Conservation (phyloP, 2,888 invertebrate genomes). For the Ectropis crepuscularia region DNA sequence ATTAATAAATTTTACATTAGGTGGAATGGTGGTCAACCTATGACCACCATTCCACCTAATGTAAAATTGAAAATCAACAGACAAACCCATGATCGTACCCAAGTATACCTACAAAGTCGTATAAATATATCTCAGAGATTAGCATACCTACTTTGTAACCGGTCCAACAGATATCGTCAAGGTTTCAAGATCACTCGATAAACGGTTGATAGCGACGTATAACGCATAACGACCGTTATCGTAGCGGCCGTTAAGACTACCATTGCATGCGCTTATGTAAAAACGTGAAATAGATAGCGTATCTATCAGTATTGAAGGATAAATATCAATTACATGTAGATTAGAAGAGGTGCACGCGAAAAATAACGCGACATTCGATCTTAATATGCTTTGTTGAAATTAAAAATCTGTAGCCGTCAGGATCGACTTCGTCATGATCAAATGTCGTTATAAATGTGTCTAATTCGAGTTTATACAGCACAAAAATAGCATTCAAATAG, state of each 20-base stretch:
- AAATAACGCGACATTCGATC: conserved; percentile 13
- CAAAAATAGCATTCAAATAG: no score
- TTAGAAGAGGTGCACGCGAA: not conserved
- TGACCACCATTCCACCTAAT: no score
- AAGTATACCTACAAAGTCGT: not conserved
- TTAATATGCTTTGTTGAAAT: not conserved
- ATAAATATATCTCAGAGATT: conserved; percentile 8
- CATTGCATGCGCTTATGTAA: conserved; percentile 43
- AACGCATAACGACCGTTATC: conserved; percentile 50
- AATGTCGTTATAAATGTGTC: no score
- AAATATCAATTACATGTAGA: conserved; percentile 10
- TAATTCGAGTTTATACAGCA: no score
- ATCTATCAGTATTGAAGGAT: conserved; percentile 23
- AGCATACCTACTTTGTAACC: conserved; percentile 28
- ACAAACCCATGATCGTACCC: not conserved
- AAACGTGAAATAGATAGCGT: conserved; percentile 42
- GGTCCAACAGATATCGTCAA: conserved; percentile 40
- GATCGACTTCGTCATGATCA: no score
- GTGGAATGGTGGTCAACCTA: no score
- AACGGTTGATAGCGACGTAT: conserved; percentile 61
- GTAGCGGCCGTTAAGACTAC: conserved; percentile 60
- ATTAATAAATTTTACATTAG: no score
- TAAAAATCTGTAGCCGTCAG: not conserved
- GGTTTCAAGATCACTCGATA: conserved; percentile 42
- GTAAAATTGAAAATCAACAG: not conserved